Conservation (phyloP, 2,113 vertebrate genomes). For the Martes martes region DNA sequence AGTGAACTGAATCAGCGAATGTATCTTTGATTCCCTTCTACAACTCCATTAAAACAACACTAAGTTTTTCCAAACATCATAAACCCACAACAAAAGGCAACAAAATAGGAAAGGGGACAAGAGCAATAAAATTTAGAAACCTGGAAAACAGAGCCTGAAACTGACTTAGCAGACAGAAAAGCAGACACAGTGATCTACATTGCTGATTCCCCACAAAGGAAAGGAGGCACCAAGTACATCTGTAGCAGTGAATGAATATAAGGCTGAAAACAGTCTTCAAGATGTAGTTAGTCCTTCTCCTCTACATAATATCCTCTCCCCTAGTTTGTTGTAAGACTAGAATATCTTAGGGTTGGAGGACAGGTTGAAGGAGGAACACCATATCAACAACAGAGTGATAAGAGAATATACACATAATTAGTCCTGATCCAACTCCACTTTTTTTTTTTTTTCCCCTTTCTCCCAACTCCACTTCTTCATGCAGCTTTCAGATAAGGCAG, state of each 20-base stretch:
- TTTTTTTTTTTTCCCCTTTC: not conserved
- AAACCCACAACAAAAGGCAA: not conserved
- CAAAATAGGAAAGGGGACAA: not conserved
- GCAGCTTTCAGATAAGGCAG: not conserved
- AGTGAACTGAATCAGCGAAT: not conserved
- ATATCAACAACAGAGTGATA: not conserved
- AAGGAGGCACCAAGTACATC: not conserved
- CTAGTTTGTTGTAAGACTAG: not conserved
- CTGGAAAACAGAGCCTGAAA: not conserved
- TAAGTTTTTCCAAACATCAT: not conserved
- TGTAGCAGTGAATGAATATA: not conserved
- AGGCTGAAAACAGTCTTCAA: not conserved
- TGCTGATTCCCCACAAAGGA: not conserved
- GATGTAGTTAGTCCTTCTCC: not conserved
- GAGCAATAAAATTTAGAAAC: not conserved
- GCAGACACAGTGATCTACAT: not conserved
- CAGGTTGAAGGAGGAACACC: not conserved
- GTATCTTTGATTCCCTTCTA: not conserved
- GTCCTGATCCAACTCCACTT: not conserved
- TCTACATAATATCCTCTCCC: not conserved
- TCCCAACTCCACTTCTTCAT: not conserved
- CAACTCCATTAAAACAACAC: not conserved
- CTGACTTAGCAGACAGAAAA: not conserved
- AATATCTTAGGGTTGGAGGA: not conserved
- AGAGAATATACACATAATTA: not conserved